Base-by-base conservation (phyloP, 2,888 invertebrate species). In the Lithosia quadra region DNA sequence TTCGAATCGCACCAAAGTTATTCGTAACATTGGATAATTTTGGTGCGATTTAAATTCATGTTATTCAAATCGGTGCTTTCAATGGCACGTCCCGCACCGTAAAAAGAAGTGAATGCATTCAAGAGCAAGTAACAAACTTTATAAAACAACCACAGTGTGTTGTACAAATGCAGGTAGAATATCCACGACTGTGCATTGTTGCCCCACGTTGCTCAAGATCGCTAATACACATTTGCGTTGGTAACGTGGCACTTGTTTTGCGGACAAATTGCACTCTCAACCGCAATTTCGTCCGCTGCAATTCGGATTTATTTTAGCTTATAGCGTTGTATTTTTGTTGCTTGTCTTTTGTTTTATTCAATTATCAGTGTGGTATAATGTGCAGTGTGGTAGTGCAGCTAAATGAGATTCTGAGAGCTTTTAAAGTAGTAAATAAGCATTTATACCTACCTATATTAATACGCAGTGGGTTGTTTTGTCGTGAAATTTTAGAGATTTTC, bases 181-280 rank as follows among this genome's bases (percentile, higher is more conserved):
- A 53, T 13, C 49, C 53, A 36, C 15, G 36, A 22, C 9, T 21
- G 56, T 11, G 65, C 53, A 28, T 55, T 67, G 56, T 62, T 56
- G 22, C 28, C 39, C 21, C 43, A 10, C 18, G 58, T 43, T 28
- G 53, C 53, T n/a, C n/a, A 24, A 65, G 28, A 68, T 59, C 36
- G 28, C 63, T 63, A 61, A 67, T 62, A 62, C 49, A 64, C 36
- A 68, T 68, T 68, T 68, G 68, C 59, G 59, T 68, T 64, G 53
- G 63, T 64, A 64, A 64, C 64, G 28, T 24, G 63, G 49, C 21
- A 55, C 28, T 55, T 60, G 63, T 64, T 68, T 49, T 68, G 36
- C 58, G 36, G 28, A 60, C 43, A 60, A 60, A 63, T 58, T 67
- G 28, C 33, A 57, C 22, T 34, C 21, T 22, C 21, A 9, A 33